Evolutionary conservation across 2,888 invertebrate genomes (phyloP).

Genomic region (Chydorus sphaericus): DNA sequence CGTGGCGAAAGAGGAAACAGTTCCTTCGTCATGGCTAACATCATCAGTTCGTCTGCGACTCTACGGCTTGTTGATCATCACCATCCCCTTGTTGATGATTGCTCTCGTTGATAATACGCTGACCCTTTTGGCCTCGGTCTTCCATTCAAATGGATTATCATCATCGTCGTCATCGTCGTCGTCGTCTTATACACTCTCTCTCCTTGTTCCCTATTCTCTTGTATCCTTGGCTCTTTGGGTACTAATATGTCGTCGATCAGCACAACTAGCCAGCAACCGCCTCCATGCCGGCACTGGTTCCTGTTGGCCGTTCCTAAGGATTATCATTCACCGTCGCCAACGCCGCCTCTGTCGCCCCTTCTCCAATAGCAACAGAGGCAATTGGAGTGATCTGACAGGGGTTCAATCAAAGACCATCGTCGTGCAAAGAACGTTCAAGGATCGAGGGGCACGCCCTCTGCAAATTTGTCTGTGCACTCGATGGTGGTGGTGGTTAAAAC

Average conservation of each 20-base stretch:
- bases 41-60: neutral
- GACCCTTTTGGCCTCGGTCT: conserved; percentile 2
- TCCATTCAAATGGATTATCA: conserved; percentile 4
- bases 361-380: too few relatives aligned
- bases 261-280: neutral
- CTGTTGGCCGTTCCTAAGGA: too few relatives aligned
- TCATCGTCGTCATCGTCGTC: neutral
- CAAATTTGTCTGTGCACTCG: too few relatives aligned
- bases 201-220: neutral
- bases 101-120: neutral
- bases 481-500: too few relatives aligned
- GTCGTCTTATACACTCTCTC: neutral
- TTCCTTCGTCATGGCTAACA: neutral
- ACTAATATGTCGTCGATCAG: neutral
- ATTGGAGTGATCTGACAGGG: too few relatives aligned
- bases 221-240: neutral
- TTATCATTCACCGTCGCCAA: too few relatives aligned
- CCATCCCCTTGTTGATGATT: neutral
- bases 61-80: neutral
- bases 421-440: too few relatives aligned
- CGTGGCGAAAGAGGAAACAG: neutral
- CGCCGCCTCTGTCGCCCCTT: too few relatives aligned
- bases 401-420: too few relatives aligned
- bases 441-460: too few relatives aligned
- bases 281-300: neutral